Conservation (phyloP, 2,888 invertebrate species). For the Hetaerina titia region DNA sequence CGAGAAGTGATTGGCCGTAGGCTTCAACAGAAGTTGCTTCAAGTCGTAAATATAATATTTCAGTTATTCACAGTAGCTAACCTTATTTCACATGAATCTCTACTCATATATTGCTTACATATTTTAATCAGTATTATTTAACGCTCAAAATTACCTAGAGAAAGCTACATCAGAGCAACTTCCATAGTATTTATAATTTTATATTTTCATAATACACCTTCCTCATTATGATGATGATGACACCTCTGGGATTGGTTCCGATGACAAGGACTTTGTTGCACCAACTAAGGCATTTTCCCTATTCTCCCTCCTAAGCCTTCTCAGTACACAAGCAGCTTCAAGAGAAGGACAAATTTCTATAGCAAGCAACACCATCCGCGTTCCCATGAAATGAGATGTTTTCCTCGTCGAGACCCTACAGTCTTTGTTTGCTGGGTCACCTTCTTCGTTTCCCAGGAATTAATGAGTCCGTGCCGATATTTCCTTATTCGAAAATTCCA, state of each 20-base stretch:
- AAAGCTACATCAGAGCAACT: too few species aligned
- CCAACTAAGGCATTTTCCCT: background rate
- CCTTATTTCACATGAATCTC: too few species aligned
- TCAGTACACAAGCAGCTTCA: background rate
- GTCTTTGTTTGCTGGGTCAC: conserved; percentile 16
- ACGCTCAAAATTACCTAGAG: too few species aligned
- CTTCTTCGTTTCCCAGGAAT: background rate
- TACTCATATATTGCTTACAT: too few species aligned
- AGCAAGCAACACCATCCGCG: background rate
- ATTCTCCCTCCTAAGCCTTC: background rate
- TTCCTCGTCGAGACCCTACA: background rate
- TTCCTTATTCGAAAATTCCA: background rate
- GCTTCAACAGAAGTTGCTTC: too few species aligned
- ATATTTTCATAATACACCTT: too few species aligned
- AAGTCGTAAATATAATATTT: too few species aligned
- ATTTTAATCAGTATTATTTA: too few species aligned
- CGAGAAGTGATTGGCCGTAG: too few species aligned
- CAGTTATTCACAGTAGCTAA: too few species aligned
- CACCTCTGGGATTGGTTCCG: background rate
- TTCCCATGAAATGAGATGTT: background rate
- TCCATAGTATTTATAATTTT: too few species aligned
- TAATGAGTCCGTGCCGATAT: background rate
- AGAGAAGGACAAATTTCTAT: background rate
- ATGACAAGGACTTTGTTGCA: background rate
- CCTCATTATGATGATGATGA: background rate